phyloP scores from a whole-genome alignment of 2,888 invertebrate genomes.

The Cyclophora punctaria region DNA sequence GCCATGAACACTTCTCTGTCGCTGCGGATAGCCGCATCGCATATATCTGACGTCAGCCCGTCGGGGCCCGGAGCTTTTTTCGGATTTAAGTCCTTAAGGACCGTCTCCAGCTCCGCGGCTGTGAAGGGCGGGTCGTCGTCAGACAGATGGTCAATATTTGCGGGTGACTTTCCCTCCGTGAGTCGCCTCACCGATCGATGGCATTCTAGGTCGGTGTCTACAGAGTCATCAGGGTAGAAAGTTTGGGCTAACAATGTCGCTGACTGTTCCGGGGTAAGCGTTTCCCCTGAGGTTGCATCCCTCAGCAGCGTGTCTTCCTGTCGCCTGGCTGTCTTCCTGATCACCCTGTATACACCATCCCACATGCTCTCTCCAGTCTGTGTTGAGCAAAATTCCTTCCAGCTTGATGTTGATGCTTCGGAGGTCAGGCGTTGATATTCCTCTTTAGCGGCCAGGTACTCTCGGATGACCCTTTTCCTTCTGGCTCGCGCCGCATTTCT shows the following conservation, averaged over 20 bases:
- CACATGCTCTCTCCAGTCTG: too few species aligned
- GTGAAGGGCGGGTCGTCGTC: slow-evolving; percentile 15
- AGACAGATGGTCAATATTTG: too few species aligned
- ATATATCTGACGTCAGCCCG: slow-evolving; percentile 21
- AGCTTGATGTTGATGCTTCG: too few species aligned
- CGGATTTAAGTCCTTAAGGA: slow-evolving; percentile 7
- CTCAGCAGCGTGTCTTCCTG: too few species aligned
- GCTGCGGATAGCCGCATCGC: slow-evolving; percentile 5
- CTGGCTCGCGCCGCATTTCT: too few species aligned
- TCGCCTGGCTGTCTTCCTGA: too few species aligned
- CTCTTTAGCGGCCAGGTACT: too few species aligned
- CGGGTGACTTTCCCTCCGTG: background rate
- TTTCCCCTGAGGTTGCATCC: too few species aligned
- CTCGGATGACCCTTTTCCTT: too few species aligned
- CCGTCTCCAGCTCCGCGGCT: slow-evolving; percentile 2
- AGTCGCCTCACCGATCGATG: background rate
- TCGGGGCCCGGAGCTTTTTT: slow-evolving; percentile 21
- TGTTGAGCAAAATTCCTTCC: too few species aligned
- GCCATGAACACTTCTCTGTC: slow-evolving; percentile 8
- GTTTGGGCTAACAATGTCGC: slow-evolving; percentile 3
- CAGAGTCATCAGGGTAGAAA: slow-evolving; percentile 7
- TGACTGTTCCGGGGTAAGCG: background rate
- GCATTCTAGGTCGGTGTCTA: background rate
- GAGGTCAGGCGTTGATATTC: too few species aligned
- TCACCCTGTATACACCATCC: too few species aligned